Percentiles rank a stretch among this genome's conserved stretches.
phyloP scores from a whole-genome alignment of 2,888 invertebrate species.

The Julus scanicus region DNA sequence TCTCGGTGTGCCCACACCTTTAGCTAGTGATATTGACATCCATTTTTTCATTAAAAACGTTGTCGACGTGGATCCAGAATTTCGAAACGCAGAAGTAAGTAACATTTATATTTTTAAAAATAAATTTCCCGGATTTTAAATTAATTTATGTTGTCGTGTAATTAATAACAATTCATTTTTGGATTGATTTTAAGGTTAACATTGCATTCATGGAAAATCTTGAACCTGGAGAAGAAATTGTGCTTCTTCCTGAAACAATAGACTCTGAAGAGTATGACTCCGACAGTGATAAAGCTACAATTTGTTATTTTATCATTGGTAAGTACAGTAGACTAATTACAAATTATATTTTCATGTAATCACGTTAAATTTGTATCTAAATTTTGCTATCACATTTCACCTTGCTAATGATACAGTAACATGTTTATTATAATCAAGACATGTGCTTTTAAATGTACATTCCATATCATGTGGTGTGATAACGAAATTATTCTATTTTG shows the following conservation, averaged over 20 bases:
- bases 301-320: constrained; percentile 92
- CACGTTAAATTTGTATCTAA: too few relatives aligned
- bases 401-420: too few relatives aligned
- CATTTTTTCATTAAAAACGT: constrained; percentile 89
- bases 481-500: too few relatives aligned
- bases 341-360: not conserved
- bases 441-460: too few relatives aligned
- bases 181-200: not conserved
- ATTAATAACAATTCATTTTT: not conserved
- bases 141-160: not conserved
- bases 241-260: constrained; percentile 81
- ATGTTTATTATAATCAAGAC: too few relatives aligned
- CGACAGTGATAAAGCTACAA: constrained; percentile 78
- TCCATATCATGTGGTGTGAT: too few relatives aligned
- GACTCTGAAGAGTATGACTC: constrained; percentile 87
- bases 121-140: not conserved
- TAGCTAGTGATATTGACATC: constrained; percentile 87
- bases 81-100: constrained; percentile 76
- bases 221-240: constrained; percentile 74
- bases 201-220: constrained; percentile 69
- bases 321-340: constrained; percentile 51
- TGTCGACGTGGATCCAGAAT: constrained; percentile 89
- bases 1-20: constrained; percentile 84
- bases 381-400: too few relatives aligned
- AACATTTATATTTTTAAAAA: constrained; percentile 75